A percentile compares a stretch with the other conserved stretches of the same genome.
phyloP scores from a whole-genome alignment of 2,888 invertebrate species.

The Tenthredo notha region DNA sequence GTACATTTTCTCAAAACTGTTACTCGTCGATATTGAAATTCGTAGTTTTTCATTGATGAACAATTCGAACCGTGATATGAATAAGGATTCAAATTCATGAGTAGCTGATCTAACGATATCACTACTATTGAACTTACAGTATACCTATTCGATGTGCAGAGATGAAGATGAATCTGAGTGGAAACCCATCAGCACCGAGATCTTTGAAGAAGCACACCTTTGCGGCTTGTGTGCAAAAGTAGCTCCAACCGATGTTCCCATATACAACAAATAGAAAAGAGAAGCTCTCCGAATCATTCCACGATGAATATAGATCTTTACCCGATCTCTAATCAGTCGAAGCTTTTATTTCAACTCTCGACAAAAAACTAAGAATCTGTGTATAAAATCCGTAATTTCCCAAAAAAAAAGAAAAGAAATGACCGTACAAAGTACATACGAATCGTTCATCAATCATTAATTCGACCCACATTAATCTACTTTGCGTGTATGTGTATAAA shows the following conservation, averaged over 20 bases:
- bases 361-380: background rate
- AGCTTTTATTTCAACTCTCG: background rate
- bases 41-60: no score
- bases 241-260: no score
- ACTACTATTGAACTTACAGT: background rate
- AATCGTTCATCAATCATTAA: conserved; percentile 36
- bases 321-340: background rate
- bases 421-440: background rate
- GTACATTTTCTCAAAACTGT: no score
- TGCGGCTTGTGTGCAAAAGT: no score
- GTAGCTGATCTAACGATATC: background rate
- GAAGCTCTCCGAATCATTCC: no score
- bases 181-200: no score
- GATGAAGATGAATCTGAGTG: background rate
- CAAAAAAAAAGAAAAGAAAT: background rate
- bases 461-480: background rate
- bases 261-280: no score
- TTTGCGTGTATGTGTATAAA: background rate
- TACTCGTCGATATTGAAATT: no score
- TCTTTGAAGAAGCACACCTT: no score
- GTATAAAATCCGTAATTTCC: no score
- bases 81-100: no score
- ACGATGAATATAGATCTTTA: background rate
- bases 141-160: background rate
- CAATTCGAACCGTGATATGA: no score